Evolutionary conservation across 2,797 vertebrate genomes (phyloP), one percentile per base, ranked within the genome.

Genomic region (Coracias cyanogaster): DNA sequence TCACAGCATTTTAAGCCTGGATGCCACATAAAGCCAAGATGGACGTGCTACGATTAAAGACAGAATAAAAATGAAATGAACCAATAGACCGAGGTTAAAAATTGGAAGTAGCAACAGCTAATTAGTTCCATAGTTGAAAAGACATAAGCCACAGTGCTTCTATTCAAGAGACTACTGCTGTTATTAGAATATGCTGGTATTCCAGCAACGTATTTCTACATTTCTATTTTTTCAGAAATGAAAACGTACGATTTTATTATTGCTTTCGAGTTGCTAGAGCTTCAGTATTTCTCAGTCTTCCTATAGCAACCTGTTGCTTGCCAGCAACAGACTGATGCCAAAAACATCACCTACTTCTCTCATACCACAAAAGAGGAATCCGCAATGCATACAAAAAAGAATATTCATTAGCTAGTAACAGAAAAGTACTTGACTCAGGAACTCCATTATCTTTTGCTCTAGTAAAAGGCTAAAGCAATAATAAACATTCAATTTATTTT

Each of bases 31-130:
- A 96, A 93, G 96, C 86, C 1, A 52, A 92, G 77, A 94, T 70
- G 90, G 96, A 96, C 35, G 8, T 92, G 90, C 90, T 73, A 95
- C 67, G 46, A 95, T 97, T 97, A 97, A 97, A 97, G 95, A 90
- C 57, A 95, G 95, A 97, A 96, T 96, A 92, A 97, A 97, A 96
- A 91, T 79, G 91, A 96, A 97, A 96, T 79, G 92, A 97, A 95
- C 83, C 92, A 94, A 96, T 26, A 94, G 94, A 93, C 71, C 12
- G 4, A 91, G 89, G 92, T 97, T 96, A 96, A 94, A 96, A 96
- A 95, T 64, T 95, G 93, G 86, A 97, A 94, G 93, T 91, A 92
- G 92, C 57, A 95, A 96, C 58, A 96, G 82, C 86, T 97, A 94
- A 95, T 96, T 94, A 94, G 94, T 92, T 89, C 84, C 51, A 8